Evolutionary conservation across 2,797 vertebrate species (phyloP), one percentile per base, ranked within the genome.

Genomic region (Crocodylus rhombifer): DNA sequence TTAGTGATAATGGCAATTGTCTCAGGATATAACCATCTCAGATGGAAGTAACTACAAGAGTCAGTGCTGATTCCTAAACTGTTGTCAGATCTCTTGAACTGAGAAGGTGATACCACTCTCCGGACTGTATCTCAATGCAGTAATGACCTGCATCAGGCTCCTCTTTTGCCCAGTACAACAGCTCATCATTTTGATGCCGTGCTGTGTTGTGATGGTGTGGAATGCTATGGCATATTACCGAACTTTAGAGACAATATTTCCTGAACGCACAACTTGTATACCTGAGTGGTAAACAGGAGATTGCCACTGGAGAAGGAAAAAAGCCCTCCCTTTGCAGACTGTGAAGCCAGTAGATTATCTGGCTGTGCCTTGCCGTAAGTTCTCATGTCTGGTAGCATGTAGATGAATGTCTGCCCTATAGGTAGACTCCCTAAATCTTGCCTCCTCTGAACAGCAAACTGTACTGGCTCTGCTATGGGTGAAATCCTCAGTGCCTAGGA

Each of bases 311-410:
- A 82, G 58, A 36, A 78, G 75, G 60, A 76, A 88, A 77, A 71
- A 61, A 64, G n/a, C 15, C 4, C 4, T 80, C 9, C 90, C 16
- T 12, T 26, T 60, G 14, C 1, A 4, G 4, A 10, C 30, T 10
- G 14, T 58, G 25, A 16, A 2, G 42, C 76, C 83, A 14, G 14
- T 79, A 18, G 55, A 60, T 81, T 51, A 21, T 4, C 26, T 42
- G 63, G 4, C 23, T 74, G 65, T 85, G 51, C 11, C 25, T 20
- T 67, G 26, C 63, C 6, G 67, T 25, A 9, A 88, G 36, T 3
- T 16, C 13, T 25, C 12, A 5, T 60, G 55, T 21, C 64, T 0
- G 28, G 20, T 28, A 88, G 5, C 0, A 1, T 25, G 7, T 1
- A 67, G 30, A 56, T 25, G 58, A 30, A 17, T 2, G 74, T 65